Evolutionary conservation across 2,797 vertebrate species (phyloP), one percentile per base, ranked within the genome.

Genomic region (Ispidina lecontei): DNA sequence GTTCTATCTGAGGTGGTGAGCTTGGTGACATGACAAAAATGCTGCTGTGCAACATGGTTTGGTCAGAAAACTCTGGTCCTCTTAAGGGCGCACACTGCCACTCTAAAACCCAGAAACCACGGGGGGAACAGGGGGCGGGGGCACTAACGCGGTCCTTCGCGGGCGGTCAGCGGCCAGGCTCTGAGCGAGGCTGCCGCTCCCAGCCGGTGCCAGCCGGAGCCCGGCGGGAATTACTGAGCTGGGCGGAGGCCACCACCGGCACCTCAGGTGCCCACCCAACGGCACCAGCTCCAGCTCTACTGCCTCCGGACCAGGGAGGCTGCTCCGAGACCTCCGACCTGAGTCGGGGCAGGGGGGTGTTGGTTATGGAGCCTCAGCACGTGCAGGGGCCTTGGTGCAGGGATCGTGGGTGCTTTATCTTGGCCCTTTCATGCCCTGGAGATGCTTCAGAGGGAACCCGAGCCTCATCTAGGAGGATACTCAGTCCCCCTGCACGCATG

Each of bases 351-450:
- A 15, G 31, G 55, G 31, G 22, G 41, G 18, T 6, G 39, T 10
- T 26, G 8, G 1, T 31, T 19, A 5, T 3, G 6, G 31, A 35
- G 23, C 33, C 46, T 17, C 51, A 11, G 35, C 41, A 41, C 12
- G 47, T 25, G 25, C 47, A 26, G 25, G 25, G 46, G 19, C 43
- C 43, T 44, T 20, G 0, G 5, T 2, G 0, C 5, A n/a, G 16
- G 23, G 25, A 5, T 3, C 33, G 1, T 0, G 2, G 15, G 16
- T 2, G 4, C 55, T 17, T 19, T 0, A 0, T 8, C 12, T 9
- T 31, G 7, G 17, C 10, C 55, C 8, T 26, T 37, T 26, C 17
- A 6, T 6, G 6, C 21, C 5, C 12, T 8, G 5, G 21, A 29
- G 51, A 22, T 11, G 25, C 10, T 18, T 22, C 52, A 9, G 37